These are phyloP conservation scores for Eulacestoma nigropectus DNA, from an alignment of 2,113 vertebrate genomes.

Conservation along the genomic window DNA sequence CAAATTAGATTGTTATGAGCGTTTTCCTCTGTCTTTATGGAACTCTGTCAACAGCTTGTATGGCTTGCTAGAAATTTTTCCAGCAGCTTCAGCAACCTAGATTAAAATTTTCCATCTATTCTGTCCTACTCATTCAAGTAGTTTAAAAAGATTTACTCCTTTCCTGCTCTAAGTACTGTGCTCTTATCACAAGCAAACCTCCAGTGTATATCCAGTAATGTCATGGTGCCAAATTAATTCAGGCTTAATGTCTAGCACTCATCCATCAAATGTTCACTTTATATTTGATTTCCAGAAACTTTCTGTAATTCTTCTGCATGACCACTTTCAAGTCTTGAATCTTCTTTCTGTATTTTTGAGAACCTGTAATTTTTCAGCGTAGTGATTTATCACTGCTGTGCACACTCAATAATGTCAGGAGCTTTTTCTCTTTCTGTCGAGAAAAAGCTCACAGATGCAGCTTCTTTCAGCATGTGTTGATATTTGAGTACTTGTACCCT, in stretches of 20 bases:
- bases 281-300: not conserved
- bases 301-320: not conserved
- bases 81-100: not conserved
- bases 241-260: not conserved
- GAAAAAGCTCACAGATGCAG: not conserved
- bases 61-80: not conserved
- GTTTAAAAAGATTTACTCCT: not conserved
- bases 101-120: not conserved
- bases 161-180: not conserved
- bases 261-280: not conserved
- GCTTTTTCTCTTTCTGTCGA: not conserved
- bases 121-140: not conserved
- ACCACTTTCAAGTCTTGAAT: not conserved
- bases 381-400: not conserved
- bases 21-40: not conserved
- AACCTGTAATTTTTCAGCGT: not conserved
- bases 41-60: not conserved
- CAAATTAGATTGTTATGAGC: not conserved
- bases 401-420: not conserved
- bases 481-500: conserved; percentile 28
- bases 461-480: not conserved
- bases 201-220: not conserved
- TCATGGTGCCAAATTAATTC: not conserved
- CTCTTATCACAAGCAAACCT: not conserved
- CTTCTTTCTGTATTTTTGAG: not conserved